Evolutionary conservation across 2,113 vertebrate genomes (phyloP).

Genomic region (Peromyscus californicus): DNA sequence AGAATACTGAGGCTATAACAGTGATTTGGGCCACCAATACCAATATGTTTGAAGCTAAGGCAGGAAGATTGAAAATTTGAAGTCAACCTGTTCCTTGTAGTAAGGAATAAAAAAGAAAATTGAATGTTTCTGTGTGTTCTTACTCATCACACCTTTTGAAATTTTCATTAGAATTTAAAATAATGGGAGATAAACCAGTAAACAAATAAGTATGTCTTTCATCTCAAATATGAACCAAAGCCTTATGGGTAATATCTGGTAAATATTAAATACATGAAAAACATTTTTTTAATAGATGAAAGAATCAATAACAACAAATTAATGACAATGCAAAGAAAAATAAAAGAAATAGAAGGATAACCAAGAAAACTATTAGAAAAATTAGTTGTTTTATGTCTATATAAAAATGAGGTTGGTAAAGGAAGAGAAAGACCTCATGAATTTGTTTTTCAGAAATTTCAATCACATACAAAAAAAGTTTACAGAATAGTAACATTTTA

Average conservation of each 20-base stretch:
- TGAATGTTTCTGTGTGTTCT: background rate
- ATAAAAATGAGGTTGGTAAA: background rate
- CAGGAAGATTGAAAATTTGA: background rate
- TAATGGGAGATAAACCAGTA: background rate
- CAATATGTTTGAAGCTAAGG: background rate
- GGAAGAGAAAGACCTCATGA: background rate
- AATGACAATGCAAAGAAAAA: background rate
- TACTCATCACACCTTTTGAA: background rate
- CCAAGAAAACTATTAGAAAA: background rate
- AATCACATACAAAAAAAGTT: background rate
- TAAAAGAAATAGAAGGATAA: background rate
- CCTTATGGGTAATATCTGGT: background rate
- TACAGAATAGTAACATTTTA: conserved; percentile 13
- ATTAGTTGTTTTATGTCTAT: background rate
- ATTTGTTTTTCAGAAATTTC: background rate
- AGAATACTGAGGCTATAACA: too few relatives aligned
- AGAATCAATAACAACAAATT: background rate
- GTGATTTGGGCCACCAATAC: background rate
- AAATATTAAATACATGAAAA: background rate
- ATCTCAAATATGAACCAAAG: background rate
- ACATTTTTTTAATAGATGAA: background rate
- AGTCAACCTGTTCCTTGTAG: background rate
- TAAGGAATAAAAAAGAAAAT: background rate
- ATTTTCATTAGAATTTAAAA: conserved; percentile 1
- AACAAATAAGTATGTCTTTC: background rate